A percentile compares a stretch with the other conserved stretches of the same genome.
phyloP scores from a whole-genome alignment of 2,113 vertebrate genomes.

The Bungarus multicinctus region DNA sequence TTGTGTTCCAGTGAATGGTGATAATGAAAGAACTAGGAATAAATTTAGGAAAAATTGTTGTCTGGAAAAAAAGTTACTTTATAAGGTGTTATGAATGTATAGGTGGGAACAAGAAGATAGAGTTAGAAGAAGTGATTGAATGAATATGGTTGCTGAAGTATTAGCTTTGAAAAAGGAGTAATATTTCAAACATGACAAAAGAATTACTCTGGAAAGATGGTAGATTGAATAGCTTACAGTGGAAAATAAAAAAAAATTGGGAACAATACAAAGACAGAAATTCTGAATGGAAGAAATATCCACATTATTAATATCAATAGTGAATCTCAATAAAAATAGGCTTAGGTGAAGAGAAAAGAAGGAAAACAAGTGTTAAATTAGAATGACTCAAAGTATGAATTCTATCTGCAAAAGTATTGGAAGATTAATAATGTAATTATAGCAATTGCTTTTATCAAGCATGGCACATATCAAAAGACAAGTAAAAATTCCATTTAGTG shows the following conservation, averaged over 20 bases:
- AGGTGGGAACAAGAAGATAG: neutral
- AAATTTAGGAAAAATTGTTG: neutral
- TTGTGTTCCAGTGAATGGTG: neutral
- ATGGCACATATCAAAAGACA: neutral
- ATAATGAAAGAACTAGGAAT: neutral
- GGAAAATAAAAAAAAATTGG: neutral
- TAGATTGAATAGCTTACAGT: neutral
- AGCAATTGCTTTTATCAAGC: neutral
- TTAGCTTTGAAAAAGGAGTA: neutral
- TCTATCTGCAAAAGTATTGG: neutral
- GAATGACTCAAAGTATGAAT: neutral
- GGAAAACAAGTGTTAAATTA: neutral
- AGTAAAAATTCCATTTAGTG: too few species aligned
- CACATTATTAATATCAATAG: neutral
- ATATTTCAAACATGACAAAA: neutral
- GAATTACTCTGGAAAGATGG: neutral
- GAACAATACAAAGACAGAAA: neutral
- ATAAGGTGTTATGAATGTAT: neutral
- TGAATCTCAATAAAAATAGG: neutral
- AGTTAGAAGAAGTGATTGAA: neutral
- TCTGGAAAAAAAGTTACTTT: neutral
- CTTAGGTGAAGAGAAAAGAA: neutral
- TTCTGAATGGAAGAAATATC: neutral
- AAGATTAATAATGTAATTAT: neutral
- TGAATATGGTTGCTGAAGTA: neutral